Conservation (phyloP, 2,888 invertebrate species). For the Eupithecia subumbrata region DNA sequence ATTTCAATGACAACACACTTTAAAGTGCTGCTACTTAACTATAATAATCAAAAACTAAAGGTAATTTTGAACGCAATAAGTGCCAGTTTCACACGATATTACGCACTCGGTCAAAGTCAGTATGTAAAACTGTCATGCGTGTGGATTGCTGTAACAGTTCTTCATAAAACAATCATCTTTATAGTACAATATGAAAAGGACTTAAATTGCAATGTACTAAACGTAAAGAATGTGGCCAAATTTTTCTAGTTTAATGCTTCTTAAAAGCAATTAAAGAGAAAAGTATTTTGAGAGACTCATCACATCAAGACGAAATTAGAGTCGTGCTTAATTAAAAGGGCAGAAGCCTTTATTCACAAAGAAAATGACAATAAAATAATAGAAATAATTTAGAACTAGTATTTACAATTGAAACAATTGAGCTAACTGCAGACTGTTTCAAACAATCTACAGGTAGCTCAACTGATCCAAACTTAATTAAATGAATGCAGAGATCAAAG, state of each 20-base stretch:
- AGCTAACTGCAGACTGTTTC: too few relatives aligned
- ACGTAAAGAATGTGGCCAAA: neutral
- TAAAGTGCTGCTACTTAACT: conserved; percentile 3
- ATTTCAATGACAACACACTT: conserved; percentile 3
- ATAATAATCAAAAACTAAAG: neutral
- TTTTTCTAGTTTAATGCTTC: neutral
- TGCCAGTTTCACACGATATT: conserved; percentile 60
- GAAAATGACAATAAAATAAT: too few relatives aligned
- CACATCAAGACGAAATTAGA: neutral
- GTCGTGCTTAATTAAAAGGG: neutral
- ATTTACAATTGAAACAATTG: too few relatives aligned
- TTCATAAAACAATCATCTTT: conserved; percentile 3
- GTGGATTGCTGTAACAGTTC: conserved; percentile 52
- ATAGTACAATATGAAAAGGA: neutral
- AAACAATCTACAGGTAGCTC: too few relatives aligned
- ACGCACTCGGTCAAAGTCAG: conserved; percentile 50
- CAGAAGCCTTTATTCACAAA: too few relatives aligned
- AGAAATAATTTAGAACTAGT: too few relatives aligned
- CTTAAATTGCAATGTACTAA: neutral
- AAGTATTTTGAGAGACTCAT: neutral
- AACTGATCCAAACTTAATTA: too few relatives aligned
- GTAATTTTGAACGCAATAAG: conserved; percentile 3
- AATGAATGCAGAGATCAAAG: neutral
- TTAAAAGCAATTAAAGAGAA: neutral
- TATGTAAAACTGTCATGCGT: conserved; percentile 50